A percentile compares a stretch with the other conserved stretches of the same genome.
These are phyloP conservation scores for Odocoileus virginianus DNA, from an alignment of 2,113 vertebrate genomes.

Conservation along the genomic window DNA sequence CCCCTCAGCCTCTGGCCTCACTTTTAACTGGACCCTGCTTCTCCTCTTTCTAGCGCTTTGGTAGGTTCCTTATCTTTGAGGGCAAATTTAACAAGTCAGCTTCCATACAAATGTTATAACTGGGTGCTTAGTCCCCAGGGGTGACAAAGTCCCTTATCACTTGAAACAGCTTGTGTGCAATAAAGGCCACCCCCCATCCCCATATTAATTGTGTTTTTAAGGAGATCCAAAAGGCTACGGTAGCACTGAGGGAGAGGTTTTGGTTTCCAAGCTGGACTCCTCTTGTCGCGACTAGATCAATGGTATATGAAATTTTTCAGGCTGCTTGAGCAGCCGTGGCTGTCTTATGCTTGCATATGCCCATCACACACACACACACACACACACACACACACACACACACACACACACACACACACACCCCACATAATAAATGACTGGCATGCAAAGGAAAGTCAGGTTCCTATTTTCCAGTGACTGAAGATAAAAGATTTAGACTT, in stretches of 20 bases:
- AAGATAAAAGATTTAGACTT: conserved; percentile 45
- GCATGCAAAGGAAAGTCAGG: background rate
- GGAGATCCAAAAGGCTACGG: background rate
- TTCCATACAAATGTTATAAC: background rate
- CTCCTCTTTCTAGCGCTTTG: background rate
- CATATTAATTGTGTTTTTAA: background rate
- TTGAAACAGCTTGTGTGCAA: background rate
- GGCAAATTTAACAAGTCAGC: background rate
- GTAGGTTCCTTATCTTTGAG: background rate
- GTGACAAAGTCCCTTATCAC: background rate
- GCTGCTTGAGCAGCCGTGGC: background rate
- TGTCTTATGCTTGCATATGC: background rate
- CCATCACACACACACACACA: background rate
- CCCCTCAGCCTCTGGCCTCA: background rate
- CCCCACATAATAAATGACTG: background rate
- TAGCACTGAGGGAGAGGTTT: background rate
- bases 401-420: background rate
- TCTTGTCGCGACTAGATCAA: background rate
- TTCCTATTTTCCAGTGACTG: conserved; percentile 19
- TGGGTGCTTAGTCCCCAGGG: background rate
- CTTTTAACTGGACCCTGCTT: background rate
- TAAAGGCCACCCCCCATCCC: accelerated
- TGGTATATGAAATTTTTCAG: background rate
- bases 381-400: background rate
- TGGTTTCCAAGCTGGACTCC: background rate